Percentiles rank a stretch among this genome's conserved stretches.
Conservation (phyloP, 2,113 vertebrate species). For the Tychaedon coryphoeus region DNA sequence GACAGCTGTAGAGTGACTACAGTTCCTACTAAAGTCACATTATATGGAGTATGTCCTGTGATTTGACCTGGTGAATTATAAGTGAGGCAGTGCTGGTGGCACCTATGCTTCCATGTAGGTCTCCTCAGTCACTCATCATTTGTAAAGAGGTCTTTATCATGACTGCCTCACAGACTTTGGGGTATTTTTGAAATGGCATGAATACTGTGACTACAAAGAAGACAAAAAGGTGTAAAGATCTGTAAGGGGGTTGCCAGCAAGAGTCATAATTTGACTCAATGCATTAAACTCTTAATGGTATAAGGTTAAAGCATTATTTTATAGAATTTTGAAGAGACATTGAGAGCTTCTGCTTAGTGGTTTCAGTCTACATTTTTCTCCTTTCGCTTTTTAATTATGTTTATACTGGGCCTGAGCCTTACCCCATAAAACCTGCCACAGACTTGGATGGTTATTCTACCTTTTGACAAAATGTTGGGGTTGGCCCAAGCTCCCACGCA, state of each 20-base stretch:
- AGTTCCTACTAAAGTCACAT: neutral
- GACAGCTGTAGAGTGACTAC: neutral
- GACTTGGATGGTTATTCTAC: neutral
- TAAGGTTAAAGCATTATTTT: neutral
- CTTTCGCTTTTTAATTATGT: constrained; percentile 3
- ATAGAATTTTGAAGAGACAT: neutral
- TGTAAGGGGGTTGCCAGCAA: neutral
- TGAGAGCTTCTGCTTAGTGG: neutral
- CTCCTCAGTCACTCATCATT: neutral
- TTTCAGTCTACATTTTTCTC: neutral
- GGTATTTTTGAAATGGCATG: rapidly evolving
- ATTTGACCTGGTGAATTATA: neutral
- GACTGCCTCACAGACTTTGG: neutral
- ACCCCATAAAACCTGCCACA: neutral
- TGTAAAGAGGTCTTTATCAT: neutral
- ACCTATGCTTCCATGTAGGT: neutral
- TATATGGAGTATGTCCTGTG: neutral
- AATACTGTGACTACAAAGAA: neutral
- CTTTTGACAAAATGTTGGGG: neutral
- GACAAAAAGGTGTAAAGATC: neutral
- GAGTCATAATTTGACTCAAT: neutral
- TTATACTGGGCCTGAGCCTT: constrained; percentile 10
- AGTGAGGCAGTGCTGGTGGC: neutral
- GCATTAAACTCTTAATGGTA: neutral
- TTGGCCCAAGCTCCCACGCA: neutral